Base-by-base conservation (phyloP, 1,140 invertebrate genomes). In the Centruroides sculpturatus region DNA sequence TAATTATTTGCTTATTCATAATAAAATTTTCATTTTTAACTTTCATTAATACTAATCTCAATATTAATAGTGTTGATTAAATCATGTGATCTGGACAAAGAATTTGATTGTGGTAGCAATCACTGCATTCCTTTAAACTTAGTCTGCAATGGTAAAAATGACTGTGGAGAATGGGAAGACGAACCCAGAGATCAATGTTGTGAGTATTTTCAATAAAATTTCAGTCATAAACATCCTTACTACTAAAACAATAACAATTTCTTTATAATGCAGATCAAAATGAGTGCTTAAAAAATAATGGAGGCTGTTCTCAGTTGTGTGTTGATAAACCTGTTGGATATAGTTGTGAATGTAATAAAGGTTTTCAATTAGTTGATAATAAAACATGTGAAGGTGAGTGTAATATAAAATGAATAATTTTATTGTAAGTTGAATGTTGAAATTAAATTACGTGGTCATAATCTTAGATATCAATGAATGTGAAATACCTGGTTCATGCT, bases 401-500 rank as follows among this genome's bases (percentile, higher is more conserved):
- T 48, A n/a, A 52, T 49, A n/a, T 58, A 41, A 41, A 41, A 41
- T 0, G 5, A 41, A 8, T 8, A 41, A 8, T 41, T 41, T 23
- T 23, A 23, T 23, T 23, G 23, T 23, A 23, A 23, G 23, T 23
- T 23, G 23, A 23, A 23, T 23, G 23, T 23, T 23, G 2, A 23
- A 23, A 23, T 23, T 23, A 23, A 23, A 23, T 23, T 23, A 23
- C 2, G 23, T 23, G 23, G 23, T 23, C 23, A 34, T 51, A 34
- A 4, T 47, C 74, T 75, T 72, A 74, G 94, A 98, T 74, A 82
- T 98, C 51, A 81, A 98, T 73, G 95, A 98, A 75, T 99, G 95
- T 70, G 82, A 86, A 57, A 66, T 62, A 34, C 83, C 86, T 0
- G 93, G 92, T 3, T 80, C 82, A 1, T 99, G 95, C 72, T 97